Conservation (phyloP, 2,797 vertebrate genomes). For the Acipenser transmontanus region DNA sequence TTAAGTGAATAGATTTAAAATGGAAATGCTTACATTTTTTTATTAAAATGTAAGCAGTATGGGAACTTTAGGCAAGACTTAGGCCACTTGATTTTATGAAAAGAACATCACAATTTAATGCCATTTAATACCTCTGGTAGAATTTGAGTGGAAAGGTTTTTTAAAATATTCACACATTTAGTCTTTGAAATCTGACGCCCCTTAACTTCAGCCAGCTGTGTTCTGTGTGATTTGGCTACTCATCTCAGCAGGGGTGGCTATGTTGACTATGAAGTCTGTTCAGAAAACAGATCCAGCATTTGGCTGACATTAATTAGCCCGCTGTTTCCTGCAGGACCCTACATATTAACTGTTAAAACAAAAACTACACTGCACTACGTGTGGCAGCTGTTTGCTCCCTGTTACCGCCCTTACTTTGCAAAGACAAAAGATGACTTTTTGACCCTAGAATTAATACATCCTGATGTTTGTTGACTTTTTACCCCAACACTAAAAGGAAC, state of each 20-base stretch:
- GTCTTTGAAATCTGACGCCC: conserved; percentile 23
- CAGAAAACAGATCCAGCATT: conserved; percentile 24
- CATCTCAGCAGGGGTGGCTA: conserved; percentile 20
- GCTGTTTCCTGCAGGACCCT: conserved; percentile 15
- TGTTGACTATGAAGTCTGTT: conserved; percentile 26
- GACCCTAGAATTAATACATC: conserved; percentile 13
- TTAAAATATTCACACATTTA: conserved; percentile 21
- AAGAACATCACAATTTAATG: conserved; percentile 2
- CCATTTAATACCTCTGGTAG: not conserved
- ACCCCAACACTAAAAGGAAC: conserved; percentile 1
- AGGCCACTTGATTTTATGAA: not conserved
- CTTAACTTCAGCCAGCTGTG: conserved; percentile 25
- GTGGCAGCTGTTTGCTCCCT: conserved; percentile 7
- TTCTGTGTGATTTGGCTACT: conserved; percentile 24
- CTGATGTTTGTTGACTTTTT: conserved; percentile 14
- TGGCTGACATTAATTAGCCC: conserved; percentile 20
- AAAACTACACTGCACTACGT: conserved; percentile 8
- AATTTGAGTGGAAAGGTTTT: conserved; percentile 20
- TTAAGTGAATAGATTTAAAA: too few relatives aligned
- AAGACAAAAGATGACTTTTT: conserved; percentile 15
- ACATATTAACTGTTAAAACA: conserved; percentile 22
- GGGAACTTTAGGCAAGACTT: not conserved
- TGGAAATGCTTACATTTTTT: too few relatives aligned
- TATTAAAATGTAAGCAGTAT: not conserved
- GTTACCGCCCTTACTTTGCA: conserved; percentile 1